Conservation (phyloP, 2,888 invertebrate species). For the Orthonychiurus folsomi region DNA sequence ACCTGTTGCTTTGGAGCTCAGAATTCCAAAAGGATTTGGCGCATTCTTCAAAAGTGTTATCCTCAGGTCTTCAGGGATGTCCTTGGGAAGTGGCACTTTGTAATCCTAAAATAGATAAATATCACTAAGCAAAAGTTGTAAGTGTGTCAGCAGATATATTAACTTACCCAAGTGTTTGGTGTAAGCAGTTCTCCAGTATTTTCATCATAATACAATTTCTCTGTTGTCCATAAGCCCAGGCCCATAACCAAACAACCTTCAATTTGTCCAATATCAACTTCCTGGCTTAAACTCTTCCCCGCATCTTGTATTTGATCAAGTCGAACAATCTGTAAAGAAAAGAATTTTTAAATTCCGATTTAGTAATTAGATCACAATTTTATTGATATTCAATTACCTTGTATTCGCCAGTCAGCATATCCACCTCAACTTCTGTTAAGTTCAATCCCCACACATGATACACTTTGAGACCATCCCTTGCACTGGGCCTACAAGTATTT, state of each 20-base stretch:
- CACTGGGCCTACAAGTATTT: slow-evolving; percentile 4
- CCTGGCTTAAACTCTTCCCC: slow-evolving; percentile 40
- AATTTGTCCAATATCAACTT: slow-evolving; percentile 45
- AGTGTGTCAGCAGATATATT: background rate
- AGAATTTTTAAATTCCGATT: background rate
- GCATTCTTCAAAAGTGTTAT: slow-evolving; percentile 28
- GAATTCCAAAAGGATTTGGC: slow-evolving; percentile 29
- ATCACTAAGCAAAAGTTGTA: background rate
- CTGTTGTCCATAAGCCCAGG: slow-evolving; percentile 44
- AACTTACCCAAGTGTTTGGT: slow-evolving; percentile 44
- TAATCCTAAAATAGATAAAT: slow-evolving; percentile 52
- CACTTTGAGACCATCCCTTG: slow-evolving; percentile 45
- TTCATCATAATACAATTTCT: slow-evolving; percentile 44
- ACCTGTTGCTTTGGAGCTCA: slow-evolving; percentile 28
- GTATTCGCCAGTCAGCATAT: slow-evolving; percentile 45
- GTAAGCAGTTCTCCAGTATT: slow-evolving; percentile 44
- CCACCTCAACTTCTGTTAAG: slow-evolving; percentile 55
- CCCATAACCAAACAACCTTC: slow-evolving; percentile 47
- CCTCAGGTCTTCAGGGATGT: slow-evolving; percentile 67
- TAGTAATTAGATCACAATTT: background rate
- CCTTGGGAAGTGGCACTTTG: slow-evolving; percentile 65
- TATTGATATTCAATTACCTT: slow-evolving; percentile 13
- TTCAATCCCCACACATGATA: slow-evolving; percentile 59
- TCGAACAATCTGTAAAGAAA: slow-evolving; percentile 33
- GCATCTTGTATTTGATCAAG: slow-evolving; percentile 39